Base-by-base conservation (phyloP, 2,113 vertebrate species). In the Marmota flaviventris region DNA sequence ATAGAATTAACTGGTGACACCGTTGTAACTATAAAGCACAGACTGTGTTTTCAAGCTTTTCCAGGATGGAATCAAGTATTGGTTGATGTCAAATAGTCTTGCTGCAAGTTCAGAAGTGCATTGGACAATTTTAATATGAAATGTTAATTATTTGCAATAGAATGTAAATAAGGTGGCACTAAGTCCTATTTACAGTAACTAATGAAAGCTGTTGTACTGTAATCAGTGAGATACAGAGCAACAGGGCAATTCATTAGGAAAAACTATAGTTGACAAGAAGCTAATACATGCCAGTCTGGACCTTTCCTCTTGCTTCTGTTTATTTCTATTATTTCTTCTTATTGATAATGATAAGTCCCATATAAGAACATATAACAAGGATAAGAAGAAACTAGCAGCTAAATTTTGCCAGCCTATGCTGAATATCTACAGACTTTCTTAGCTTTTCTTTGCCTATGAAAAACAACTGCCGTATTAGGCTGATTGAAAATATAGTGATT, bases 201-300 rank as follows among this genome's bases (percentile, higher is more conserved):
- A 98, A 99, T 98, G 98, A 98, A 99, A 98, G 97, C 98, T 98
- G 97, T 98, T 98, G 97, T 85, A 97, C 97, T 98, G 77, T 97
- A 98, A 97, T 98, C 98, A 98, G 97, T 97, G 97, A 97, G 98
- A 98, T 98, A 90, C 98, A 98, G 98, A 98, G 98, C 98, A 98
- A 98, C 97, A 98, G 98, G 98, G 97, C 98, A 98, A 98, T 98
- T 99, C 97, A 98, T 99, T 99, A 99, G 92, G 96, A 98, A 97
- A 45, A 98, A 98, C 96, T 95, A 29, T 96, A 93, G 97, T 96
- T 98, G 98, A 97, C 97, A 98, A 98, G 98, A 96, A 97, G 97
- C 93, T 98, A 97, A 96, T 97, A 82, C 94, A 48, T 98, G 97
- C 96, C 97, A 98, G 97, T 97, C 98, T 97, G 88, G 94, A 97